phyloP scores from a whole-genome alignment of 2,888 invertebrate genomes.

The Brachypterus glaber region DNA sequence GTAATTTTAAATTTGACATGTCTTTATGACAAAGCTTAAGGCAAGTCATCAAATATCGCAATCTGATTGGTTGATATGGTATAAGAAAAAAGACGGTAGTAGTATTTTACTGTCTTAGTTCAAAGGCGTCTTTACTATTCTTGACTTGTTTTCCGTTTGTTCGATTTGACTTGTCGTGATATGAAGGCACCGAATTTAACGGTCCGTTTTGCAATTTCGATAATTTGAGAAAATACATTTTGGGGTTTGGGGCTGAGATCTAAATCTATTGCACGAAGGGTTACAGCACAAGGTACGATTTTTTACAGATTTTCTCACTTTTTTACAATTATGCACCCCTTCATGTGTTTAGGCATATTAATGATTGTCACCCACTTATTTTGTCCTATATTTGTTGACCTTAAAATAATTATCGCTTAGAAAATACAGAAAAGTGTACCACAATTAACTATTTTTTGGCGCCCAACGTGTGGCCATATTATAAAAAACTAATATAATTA shows the following conservation, averaged over 20 bases:
- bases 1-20: too few species aligned
- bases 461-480: too few species aligned
- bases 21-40: too few species aligned
- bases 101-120: constrained; percentile 36
- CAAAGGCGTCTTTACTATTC: constrained; percentile 27
- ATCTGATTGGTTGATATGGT: constrained; percentile 38
- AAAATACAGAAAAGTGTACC: too few species aligned
- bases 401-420: too few species aligned
- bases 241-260: too few species aligned
- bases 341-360: too few species aligned
- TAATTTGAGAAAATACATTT: too few species aligned
- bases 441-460: too few species aligned
- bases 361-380: too few species aligned
- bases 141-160: constrained; percentile 13
- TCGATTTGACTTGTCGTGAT: constrained; percentile 30
- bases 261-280: constrained; percentile 61
- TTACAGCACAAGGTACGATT: constrained; percentile 57
- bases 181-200: constrained; percentile 22
- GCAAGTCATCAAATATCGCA: constrained; percentile 40
- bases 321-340: background rate
- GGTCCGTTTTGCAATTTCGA: background rate
- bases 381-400: too few species aligned
- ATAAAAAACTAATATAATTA: too few species aligned
- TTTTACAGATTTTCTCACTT: background rate
- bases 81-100: constrained; percentile 37